Evolutionary conservation across 2,113 vertebrate species (phyloP).

Genomic region (Pterophyllum scalare): DNA sequence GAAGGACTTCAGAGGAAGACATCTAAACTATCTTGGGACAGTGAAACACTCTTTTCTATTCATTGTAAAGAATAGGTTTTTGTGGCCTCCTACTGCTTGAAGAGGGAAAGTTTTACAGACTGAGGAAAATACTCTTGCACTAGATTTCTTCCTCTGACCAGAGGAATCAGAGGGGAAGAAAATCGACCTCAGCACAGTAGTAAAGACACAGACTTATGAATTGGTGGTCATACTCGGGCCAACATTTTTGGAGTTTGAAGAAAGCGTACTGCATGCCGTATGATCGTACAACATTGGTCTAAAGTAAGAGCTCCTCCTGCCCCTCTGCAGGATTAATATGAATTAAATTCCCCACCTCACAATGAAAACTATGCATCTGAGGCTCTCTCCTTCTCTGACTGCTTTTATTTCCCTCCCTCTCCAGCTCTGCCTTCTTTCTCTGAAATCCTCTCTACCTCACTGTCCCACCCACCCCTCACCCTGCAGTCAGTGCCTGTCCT

Average conservation of each 20-base stretch:
- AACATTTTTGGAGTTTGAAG: neutral
- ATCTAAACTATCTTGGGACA: neutral
- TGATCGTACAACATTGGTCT: neutral
- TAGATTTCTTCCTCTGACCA: neutral
- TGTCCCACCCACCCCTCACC: conserved; percentile 69
- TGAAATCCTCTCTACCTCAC: conserved; percentile 59
- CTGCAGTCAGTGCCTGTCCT: conserved; percentile 81
- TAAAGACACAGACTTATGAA: neutral
- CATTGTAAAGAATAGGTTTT: neutral
- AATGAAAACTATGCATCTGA: conserved; percentile 45
- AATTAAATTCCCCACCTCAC: conserved; percentile 53
- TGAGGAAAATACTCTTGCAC: neutral
- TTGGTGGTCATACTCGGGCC: neutral
- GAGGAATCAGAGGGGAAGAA: neutral
- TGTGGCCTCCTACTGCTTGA: neutral
- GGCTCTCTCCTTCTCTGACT: conserved; percentile 15
- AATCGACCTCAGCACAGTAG: neutral
- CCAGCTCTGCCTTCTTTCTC: conserved; percentile 20
- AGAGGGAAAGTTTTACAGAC: conserved; percentile 4
- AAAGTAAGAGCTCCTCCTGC: conserved; percentile 15
- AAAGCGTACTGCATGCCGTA: neutral
- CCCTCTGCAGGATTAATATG: conserved; percentile 37
- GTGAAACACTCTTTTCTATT: neutral
- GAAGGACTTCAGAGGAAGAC: neutral
- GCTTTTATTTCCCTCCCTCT: conserved; percentile 40